Evolutionary conservation across 2,888 invertebrate species (phyloP), one percentile per base, ranked within the genome.

Genomic region (Calliphora vomitoria): DNA sequence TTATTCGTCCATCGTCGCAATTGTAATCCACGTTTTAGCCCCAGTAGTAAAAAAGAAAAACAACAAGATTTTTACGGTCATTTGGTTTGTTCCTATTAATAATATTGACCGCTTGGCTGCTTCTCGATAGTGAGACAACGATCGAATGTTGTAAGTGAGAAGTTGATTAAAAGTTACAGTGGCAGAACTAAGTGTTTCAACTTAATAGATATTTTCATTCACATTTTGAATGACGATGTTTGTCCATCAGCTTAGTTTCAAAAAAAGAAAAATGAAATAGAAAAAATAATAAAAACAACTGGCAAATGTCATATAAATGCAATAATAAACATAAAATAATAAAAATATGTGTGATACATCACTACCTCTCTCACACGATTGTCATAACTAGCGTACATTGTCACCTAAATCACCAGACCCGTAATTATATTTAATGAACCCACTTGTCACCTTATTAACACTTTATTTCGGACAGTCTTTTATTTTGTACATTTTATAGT

Each of bases 131-230:
- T 68, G 47, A 53, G 74, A 68, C 25, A 25, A 25, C 53, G 25
- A 47, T 72, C 47, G 41, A 47, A 38, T 64, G 58, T 62, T 64
- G 58, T 62, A 86, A 74, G 66, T 84, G 72, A 62, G 66, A 78
- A 79, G 35, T 85, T 87, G 72, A 85, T 79, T 81, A 80, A 87
- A 87, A 84, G 31, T 83, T 85, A 89, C 66, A 85, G 78, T 80
- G 64, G 88, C 90, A 87, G 81, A 90, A 89, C 89, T 87, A 89
- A 89, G 87, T 82, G 87, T 66, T 74, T 82, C 25, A 41, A 55
- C 18, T 74, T 68, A 58, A 55, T 58, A 58, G 15, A 18, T 50
- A 50, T 68, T 58, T n/a, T 74, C 25, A 25, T 25, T 25, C 25
- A 25, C 25, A 25, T 25, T 25, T 25, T 25, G 25, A 25, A 25